Conservation (phyloP, 2,888 invertebrate genomes). For the Acleris literana region DNA sequence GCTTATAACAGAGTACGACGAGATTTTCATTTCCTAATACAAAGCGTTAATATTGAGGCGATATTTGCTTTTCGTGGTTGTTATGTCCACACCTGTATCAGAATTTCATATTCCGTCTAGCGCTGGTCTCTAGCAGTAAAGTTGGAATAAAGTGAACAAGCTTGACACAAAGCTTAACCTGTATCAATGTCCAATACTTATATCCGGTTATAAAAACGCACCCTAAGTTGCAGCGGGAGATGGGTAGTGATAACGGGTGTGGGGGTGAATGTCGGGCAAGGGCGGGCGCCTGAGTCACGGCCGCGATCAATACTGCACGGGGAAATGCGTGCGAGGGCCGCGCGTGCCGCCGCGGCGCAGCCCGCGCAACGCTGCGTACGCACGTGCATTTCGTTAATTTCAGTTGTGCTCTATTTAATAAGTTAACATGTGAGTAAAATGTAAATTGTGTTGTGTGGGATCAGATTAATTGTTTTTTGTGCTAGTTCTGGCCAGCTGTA, state of each 20-base stretch:
- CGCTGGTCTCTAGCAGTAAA: too few relatives aligned
- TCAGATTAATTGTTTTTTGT: too few relatives aligned
- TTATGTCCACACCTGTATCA: too few relatives aligned
- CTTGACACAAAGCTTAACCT: background rate
- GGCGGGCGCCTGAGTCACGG: constrained; percentile 77
- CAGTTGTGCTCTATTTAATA: too few relatives aligned
- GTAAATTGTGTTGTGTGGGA: too few relatives aligned
- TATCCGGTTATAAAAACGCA: constrained; percentile 54
- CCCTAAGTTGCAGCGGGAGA: constrained; percentile 47
- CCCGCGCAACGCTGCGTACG: constrained; percentile 3
- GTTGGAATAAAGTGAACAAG: background rate
- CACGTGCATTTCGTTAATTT: background rate
- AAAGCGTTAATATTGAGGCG: too few relatives aligned
- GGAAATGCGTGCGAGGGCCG: constrained; percentile 58
- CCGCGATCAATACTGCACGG: constrained; percentile 80
- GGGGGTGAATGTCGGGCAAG: constrained; percentile 82
- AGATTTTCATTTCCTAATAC: too few relatives aligned
- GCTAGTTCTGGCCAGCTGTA: too few relatives aligned
- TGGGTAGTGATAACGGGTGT: constrained; percentile 53
- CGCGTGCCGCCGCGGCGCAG: constrained; percentile 34
- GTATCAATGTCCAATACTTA: constrained; percentile 3
- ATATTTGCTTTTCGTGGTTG: too few relatives aligned
- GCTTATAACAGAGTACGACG: too few relatives aligned
- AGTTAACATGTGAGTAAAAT: too few relatives aligned
- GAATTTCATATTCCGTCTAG: too few relatives aligned